Evolutionary conservation across 64 coral and sea anemone genomes (phyloP).

Genomic region (Porites australiensis): DNA sequence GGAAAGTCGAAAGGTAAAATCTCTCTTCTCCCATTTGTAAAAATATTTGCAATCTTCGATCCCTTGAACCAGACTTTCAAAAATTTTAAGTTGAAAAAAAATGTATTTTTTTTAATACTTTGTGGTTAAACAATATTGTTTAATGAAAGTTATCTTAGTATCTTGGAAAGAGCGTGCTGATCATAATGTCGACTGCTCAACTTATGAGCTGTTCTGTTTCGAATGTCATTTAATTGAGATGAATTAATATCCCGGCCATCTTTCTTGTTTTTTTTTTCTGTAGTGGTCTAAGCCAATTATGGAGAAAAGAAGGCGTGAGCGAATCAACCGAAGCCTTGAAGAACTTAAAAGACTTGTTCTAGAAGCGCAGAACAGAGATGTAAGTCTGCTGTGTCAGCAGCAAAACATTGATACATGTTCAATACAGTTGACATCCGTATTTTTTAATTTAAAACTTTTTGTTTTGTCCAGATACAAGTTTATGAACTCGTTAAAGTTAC

Average conservation of each 20-base stretch:
- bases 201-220: no score
- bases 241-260: background rate
- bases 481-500: slow-evolving; percentile 25
- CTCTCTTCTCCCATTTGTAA: background rate
- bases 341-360: slow-evolving; percentile 83
- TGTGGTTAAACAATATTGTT: no score
- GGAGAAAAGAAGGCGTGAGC: slow-evolving; percentile 91
- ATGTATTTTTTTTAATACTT: no score
- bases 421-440: background rate
- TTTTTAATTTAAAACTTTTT: background rate
- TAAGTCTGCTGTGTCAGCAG: slow-evolving; percentile 41
- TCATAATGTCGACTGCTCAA: no score
- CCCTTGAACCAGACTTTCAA: background rate
- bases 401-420: background rate
- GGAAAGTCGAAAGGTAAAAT: slow-evolving; percentile 26
- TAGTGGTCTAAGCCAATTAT: slow-evolving; percentile 95
- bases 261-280: slow-evolving; percentile 1
- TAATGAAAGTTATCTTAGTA: no score
- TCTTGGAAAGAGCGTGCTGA: no score
- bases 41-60: background rate
- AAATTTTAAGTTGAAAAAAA: background rate
- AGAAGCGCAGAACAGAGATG: slow-evolving; percentile 86
- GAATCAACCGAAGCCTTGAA: slow-evolving; percentile 83
- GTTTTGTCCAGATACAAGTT: background rate
- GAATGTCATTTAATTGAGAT: background rate